A percentile compares a stretch with the other conserved stretches of the same genome.
phyloP scores from a whole-genome alignment of 2,888 invertebrate genomes.

The Lissonota sp. region DNA sequence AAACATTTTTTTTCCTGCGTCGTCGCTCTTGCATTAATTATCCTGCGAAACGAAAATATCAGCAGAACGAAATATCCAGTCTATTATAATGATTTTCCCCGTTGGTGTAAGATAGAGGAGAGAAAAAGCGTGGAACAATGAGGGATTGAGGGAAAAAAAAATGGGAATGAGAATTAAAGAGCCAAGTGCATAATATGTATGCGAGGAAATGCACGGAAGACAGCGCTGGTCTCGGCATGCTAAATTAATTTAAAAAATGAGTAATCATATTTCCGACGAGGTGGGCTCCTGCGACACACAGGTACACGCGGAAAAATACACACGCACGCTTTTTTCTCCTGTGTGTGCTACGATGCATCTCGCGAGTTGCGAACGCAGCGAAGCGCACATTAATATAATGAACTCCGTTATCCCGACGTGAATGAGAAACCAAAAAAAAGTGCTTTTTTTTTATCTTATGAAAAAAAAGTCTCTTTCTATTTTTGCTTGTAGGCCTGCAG shows the following conservation, averaged over 20 bases:
- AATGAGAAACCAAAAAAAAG: not conserved
- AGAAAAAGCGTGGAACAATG: not conserved
- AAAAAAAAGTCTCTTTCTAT: too few species aligned
- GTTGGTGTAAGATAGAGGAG: not conserved
- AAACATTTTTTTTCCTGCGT: too few species aligned
- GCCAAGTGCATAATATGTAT: not conserved
- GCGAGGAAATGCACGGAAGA: not conserved
- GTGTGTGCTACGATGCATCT: not conserved
- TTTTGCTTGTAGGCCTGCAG: too few species aligned
- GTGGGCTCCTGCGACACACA: not conserved
- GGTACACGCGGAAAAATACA: too few species aligned
- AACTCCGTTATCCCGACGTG: not conserved
- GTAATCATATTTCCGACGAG: constrained; percentile 51
- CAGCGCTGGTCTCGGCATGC: too few species aligned
- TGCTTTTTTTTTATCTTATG: too few species aligned
- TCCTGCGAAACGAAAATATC: too few species aligned
- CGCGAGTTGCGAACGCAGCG: constrained; percentile 6
- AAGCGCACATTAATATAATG: constrained; percentile 28
- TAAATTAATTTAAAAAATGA: constrained; percentile 57
- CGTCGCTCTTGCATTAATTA: too few species aligned
- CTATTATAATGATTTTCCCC: too few species aligned
- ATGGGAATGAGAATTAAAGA: constrained; percentile 15
- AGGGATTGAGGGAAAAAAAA: too few species aligned
- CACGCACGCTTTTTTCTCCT: too few species aligned
- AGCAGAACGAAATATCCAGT: too few species aligned